Evolutionary conservation across 2,888 invertebrate genomes (phyloP), one percentile per base, ranked within the genome.

Genomic region (Oxycera nigricornis): DNA sequence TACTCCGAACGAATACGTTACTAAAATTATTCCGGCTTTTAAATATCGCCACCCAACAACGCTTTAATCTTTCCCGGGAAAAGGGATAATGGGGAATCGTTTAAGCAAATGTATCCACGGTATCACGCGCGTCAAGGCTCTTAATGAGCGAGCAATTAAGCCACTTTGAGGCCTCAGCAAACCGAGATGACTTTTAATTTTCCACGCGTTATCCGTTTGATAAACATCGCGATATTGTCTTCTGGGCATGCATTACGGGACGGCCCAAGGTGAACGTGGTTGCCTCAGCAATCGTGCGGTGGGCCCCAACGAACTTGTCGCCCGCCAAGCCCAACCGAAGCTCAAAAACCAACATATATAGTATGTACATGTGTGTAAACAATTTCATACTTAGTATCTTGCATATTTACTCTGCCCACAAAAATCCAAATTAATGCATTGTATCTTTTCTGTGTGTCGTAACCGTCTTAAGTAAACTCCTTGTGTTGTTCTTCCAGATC

Each of bases 101-200:
- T 20, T 7, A 46, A 46, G 14, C 46, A 3, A 46, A n/a, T 46
- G 11, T 11, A 20, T 57, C 57, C 14, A 57, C n/a, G n/a, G n/a
- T 57, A 11, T 57, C 22, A 2, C 26, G 17, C 14, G 26, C 57
- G 22, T 24, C 30, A 30, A n/a, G 17, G 62, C 62, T 55, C 55
- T 55, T 55, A 55, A 55, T 55, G 55, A 55, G 24, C 7, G n/a
- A 55, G 24, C 55, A 55, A 55, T 55, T 55, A 55, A 55, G 24
- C 14, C 20, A 9, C 22, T 55, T 39, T 17, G 24, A 55, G 22
- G 9, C 2, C 17, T 22, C 20, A n/a, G 55, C 14, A 55, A 59
- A 59, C 59, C 2, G 11, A 59, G 4, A 30, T 59, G 59, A 26
- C 59, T 59, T 59, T 30, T 59, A 59, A 59, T 9, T 59, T 59